Conservation (phyloP, 2,113 vertebrate species). For the Monarcha castaneiventris region DNA sequence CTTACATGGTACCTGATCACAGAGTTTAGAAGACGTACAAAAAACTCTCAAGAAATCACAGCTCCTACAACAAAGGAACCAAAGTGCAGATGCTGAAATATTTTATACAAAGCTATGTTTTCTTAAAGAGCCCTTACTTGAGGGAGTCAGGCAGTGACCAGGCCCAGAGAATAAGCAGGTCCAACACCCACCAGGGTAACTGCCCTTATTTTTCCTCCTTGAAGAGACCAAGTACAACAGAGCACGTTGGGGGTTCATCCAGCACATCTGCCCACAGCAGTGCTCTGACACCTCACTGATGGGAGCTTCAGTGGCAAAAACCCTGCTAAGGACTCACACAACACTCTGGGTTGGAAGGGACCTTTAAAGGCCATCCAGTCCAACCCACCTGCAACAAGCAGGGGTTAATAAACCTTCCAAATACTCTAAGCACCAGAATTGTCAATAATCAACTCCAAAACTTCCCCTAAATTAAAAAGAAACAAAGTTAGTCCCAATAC, state of each 20-base stretch:
- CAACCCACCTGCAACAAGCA: neutral
- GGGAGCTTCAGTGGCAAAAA: neutral
- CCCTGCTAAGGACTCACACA: neutral
- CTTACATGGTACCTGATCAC: neutral
- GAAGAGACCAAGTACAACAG: neutral
- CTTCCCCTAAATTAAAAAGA: neutral
- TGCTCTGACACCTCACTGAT: neutral
- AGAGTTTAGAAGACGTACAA: neutral
- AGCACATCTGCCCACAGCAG: neutral
- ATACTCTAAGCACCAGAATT: neutral
- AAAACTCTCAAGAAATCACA: neutral
- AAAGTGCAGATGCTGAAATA: neutral
- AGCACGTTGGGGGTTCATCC: neutral
- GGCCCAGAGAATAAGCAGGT: rapidly evolving
- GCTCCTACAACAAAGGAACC: neutral
- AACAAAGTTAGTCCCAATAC: neutral
- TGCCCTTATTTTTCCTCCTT: neutral
- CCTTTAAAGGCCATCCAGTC: neutral
- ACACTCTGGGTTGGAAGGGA: neutral
- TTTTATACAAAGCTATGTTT: neutral
- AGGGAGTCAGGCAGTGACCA: neutral
- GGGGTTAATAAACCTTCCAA: neutral
- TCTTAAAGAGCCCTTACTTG: neutral
- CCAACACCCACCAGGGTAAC: neutral
- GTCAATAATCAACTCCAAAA: neutral